phyloP scores from a whole-genome alignment of 2,797 vertebrate genomes.

The Sebastolobus altivelis region DNA sequence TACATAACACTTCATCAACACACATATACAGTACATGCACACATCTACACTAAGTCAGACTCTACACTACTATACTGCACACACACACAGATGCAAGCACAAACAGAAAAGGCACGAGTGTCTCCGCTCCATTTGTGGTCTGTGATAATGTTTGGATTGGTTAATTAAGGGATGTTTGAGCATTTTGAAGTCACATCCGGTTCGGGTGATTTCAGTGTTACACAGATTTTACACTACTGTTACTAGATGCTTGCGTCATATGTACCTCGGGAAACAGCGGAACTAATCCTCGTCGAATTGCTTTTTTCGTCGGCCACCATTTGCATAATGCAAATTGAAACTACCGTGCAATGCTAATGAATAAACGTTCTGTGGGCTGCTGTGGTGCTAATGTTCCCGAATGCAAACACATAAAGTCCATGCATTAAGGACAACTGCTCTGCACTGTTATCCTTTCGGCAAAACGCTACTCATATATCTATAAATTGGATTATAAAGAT shows the following conservation, averaged over 20 bases:
- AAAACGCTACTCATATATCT: constrained; percentile 10
- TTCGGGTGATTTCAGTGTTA: constrained; percentile 45
- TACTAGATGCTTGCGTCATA: constrained; percentile 48
- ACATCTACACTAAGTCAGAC: constrained; percentile 45
- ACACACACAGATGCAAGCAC: constrained; percentile 73
- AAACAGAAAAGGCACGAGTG: constrained; percentile 60
- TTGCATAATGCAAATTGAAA: constrained; percentile 57
- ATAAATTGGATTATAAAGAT: constrained; percentile 38
- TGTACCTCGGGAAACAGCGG: constrained; percentile 55
- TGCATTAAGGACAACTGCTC: constrained; percentile 35
- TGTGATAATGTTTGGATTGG: constrained; percentile 34
- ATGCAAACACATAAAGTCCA: constrained; percentile 50
- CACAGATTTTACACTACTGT: constrained; percentile 55
- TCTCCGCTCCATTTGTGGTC: constrained; percentile 48
- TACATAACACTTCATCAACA: constrained; percentile 40
- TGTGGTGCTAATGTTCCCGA: constrained; percentile 70
- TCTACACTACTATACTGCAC: constrained; percentile 38
- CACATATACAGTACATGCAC: constrained; percentile 26
- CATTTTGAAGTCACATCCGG: constrained; percentile 39
- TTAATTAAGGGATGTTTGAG: constrained; percentile 46
- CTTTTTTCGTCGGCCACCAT: constrained; percentile 22
- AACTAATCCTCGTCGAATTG: constrained; percentile 38
- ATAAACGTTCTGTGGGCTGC: constrained; percentile 51
- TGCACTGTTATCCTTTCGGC: constrained; percentile 18
- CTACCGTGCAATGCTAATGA: constrained; percentile 41